Conservation (phyloP, 2,797 vertebrate genomes). For the Enteromius thamalakanensis region DNA sequence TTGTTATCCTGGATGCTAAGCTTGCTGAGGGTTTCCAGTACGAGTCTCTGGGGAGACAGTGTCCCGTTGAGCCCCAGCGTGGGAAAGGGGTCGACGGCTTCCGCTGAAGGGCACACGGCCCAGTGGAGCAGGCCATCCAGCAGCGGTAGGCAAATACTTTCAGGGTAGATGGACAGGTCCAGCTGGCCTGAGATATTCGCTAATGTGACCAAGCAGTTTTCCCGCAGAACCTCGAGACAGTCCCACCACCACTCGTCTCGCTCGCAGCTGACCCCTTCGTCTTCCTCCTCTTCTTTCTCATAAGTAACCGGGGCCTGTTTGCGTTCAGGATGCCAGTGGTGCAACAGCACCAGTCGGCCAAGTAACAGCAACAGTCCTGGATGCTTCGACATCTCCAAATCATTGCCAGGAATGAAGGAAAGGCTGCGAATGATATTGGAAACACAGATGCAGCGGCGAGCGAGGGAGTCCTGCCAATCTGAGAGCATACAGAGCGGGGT, state of each 20-base stretch:
- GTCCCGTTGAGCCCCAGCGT: slow-evolving; percentile 91
- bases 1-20: slow-evolving; percentile 99
- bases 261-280: slow-evolving; percentile 92
- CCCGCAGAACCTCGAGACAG: slow-evolving; percentile 94
- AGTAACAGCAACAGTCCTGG: slow-evolving; percentile 94
- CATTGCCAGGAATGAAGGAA: slow-evolving; percentile 95
- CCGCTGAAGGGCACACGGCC: slow-evolving; percentile 97
- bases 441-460: slow-evolving; percentile 92
- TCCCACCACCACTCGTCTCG: slow-evolving; percentile 99
- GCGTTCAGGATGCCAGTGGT: slow-evolving; percentile 95
- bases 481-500: slow-evolving; percentile 92
- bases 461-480: slow-evolving; percentile 96
- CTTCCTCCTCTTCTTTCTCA: slow-evolving; percentile 95
- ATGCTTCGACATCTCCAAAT: slow-evolving; percentile 97
- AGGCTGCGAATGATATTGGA: slow-evolving; percentile 98
- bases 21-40: slow-evolving; percentile 98
- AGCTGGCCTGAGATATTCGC: slow-evolving; percentile 98
- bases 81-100: slow-evolving; percentile 96
- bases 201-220: slow-evolving; percentile 96
- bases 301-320: slow-evolving; percentile 96
- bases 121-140: slow-evolving; percentile 97
- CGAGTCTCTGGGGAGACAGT: slow-evolving; percentile 97
- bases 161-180: slow-evolving; percentile 94
- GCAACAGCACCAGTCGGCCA: slow-evolving; percentile 92
- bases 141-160: slow-evolving; percentile 97